Evolutionary conservation across 2,888 invertebrate species (phyloP).

Genomic region (Rhingia campestris): DNA sequence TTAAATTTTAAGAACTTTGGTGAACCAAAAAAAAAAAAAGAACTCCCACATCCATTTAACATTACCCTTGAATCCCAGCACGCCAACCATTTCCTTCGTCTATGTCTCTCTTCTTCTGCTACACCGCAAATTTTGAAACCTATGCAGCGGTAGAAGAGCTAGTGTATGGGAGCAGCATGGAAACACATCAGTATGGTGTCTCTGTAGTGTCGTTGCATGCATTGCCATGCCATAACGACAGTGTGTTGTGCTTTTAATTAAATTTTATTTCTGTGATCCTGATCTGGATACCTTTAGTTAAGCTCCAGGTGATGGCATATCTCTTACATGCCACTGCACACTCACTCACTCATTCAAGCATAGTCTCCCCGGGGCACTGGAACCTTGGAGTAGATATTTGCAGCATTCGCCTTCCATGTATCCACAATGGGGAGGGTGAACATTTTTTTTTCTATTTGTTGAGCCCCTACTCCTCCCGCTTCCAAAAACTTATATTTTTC

Average conservation of each 20-base stretch:
- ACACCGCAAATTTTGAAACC: conserved; percentile 3
- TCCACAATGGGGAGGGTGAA: neutral
- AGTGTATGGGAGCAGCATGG: neutral
- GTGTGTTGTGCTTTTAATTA: conserved; percentile 69
- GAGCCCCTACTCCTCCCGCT: neutral
- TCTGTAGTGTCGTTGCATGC: neutral
- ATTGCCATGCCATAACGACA: neutral
- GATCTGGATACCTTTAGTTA: conserved; percentile 55
- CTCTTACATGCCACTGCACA: conserved; percentile 64
- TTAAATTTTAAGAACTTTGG: neutral
- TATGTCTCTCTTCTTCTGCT: neutral
- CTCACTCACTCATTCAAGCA: conserved; percentile 46
- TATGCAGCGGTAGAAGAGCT: neutral
- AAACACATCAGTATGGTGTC: neutral
- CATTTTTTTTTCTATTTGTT: conserved; percentile 5
- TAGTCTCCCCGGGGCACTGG: neutral
- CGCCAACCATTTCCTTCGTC: too few species aligned
- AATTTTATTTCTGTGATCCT: conserved; percentile 65
- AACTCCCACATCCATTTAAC: neutral
- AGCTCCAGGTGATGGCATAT: conserved; percentile 61
- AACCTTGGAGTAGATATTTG: conserved; percentile 21
- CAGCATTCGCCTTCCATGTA: conserved; percentile 9
- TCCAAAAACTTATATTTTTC: conserved; percentile 16
- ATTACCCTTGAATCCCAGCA: neutral
- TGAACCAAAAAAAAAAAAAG: neutral